These are phyloP conservation scores for Rissa tridactyla DNA, from an alignment of 2,113 vertebrate species.

Conservation along the genomic window DNA sequence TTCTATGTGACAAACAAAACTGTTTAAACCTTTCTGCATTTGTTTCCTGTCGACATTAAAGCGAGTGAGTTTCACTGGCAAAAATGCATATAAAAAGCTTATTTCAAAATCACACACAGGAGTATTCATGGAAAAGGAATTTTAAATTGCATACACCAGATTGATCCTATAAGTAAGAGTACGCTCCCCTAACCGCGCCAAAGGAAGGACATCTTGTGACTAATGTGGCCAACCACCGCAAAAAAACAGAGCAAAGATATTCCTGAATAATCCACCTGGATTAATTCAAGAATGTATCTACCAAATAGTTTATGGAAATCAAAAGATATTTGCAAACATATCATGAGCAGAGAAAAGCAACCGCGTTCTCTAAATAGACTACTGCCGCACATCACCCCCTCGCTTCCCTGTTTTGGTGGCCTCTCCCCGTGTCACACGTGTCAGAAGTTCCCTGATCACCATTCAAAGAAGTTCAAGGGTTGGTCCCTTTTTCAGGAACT, in stretches of 20 bases:
- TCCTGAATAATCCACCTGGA: not conserved
- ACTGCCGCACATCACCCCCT: not conserved
- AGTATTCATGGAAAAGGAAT: not conserved
- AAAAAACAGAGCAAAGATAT: not conserved
- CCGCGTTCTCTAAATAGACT: not conserved
- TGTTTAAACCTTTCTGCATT: not conserved
- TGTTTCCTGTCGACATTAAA: not conserved
- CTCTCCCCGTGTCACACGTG: fast-evolving
- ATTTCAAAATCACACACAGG: not conserved
- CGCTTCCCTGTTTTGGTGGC: not conserved
- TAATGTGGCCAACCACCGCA: not conserved
- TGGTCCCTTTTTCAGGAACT: not conserved
- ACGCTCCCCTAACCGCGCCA: not conserved
- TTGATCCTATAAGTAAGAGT: not conserved
- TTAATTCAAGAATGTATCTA: not conserved
- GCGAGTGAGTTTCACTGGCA: not conserved
- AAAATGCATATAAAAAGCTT: not conserved
- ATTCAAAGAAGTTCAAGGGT: not conserved
- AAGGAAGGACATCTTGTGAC: not conserved
- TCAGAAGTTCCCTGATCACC: not conserved
- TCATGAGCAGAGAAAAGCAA: not conserved
- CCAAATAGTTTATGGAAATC: not conserved
- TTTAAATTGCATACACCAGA: not conserved
- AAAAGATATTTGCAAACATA: not conserved
- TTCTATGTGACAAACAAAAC: not conserved